Conservation (phyloP, 2,797 vertebrate species). For the Cichlasoma orientale region DNA sequence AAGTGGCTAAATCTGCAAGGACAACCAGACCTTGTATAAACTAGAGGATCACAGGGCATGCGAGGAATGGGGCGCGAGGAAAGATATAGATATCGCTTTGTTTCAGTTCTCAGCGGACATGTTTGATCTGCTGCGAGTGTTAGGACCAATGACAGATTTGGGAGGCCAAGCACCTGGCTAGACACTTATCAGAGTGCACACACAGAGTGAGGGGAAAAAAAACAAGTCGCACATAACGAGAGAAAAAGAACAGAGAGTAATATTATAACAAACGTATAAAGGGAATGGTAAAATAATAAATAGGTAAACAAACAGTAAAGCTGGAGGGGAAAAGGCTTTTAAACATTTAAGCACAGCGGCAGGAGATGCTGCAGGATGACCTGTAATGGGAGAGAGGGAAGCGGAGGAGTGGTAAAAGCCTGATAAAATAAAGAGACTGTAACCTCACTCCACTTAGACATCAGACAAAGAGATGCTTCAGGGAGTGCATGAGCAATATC, state of each 20-base stretch:
- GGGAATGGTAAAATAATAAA: conserved; percentile 70
- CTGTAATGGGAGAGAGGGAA: conserved; percentile 67
- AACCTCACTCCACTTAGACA: conserved; percentile 70
- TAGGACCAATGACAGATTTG: conserved; percentile 82
- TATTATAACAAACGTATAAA: conserved; percentile 56
- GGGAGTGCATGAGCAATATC: conserved; percentile 59
- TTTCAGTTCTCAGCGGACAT: conserved; percentile 30
- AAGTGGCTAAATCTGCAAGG: conserved; percentile 87
- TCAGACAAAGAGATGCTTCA: conserved; percentile 66
- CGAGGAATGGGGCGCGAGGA: conserved; percentile 20
- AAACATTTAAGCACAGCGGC: conserved; percentile 75
- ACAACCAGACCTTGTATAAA: conserved; percentile 85
- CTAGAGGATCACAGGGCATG: conserved; percentile 32
- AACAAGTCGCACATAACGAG: conserved; percentile 28
- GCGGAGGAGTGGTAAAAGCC: conserved; percentile 70
- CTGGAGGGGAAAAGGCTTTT: conserved; percentile 73
- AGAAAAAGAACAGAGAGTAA: conserved; percentile 34
- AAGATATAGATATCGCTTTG: conserved; percentile 26
- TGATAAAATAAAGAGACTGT: conserved; percentile 72
- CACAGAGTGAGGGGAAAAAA: not conserved
- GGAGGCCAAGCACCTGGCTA: conserved; percentile 71
- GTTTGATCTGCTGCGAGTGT: conserved; percentile 53
- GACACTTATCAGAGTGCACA: conserved; percentile 69
- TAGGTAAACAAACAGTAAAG: conserved; percentile 73
- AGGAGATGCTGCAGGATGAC: conserved; percentile 63